Evolutionary conservation across 2,888 invertebrate genomes (phyloP), one percentile per base, ranked within the genome.

Genomic region (Epirrhoe alternata): DNA sequence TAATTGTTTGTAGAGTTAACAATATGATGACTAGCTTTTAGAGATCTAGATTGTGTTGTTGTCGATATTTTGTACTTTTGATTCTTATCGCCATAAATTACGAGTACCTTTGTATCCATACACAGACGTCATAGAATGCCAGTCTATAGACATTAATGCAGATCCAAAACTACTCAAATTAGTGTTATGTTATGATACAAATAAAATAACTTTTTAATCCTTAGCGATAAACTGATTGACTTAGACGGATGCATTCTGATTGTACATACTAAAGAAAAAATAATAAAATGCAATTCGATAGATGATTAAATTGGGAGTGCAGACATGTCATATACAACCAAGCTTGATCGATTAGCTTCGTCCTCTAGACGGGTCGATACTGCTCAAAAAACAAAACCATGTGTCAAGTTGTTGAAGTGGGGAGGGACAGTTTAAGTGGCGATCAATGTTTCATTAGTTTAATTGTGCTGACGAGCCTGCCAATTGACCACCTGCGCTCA

Each of bases 401-500:
- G 52, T 58, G 54, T 67, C 63, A 58, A 66, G 56, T 71, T 64
- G 42, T 61, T 51, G 52, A 68, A 58, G 65, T 60, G 64, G 52
- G 35, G 66, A 73, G 73, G 77, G 80, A 79, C 78, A 75, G 81
- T 76, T 83, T 78, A 82, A 84, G 74, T 82, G 78, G 75, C 60
- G 79, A 83, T 82, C 83, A 81, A 79, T 81, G 79, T 73, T 80
- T 78, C 76, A 83, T 84, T 80, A 78, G 77, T 65, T 71, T 83
- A 85, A 87, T 85, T 84, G 82, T 74, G 59, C 67, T 71, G 61
- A 69, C 57, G 35, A 64, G 63, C 56, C 56, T 53, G 57, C 54
- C 70, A 73, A 73, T 75, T 74, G 75, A 42, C 72, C 71, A 74
- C 73, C 74, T 72, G 74, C 69, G 58, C 49, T 62, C 49, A 51